Base-by-base conservation (phyloP, 64 coral and sea anemone species). In the Dendronephthya gigantea region DNA sequence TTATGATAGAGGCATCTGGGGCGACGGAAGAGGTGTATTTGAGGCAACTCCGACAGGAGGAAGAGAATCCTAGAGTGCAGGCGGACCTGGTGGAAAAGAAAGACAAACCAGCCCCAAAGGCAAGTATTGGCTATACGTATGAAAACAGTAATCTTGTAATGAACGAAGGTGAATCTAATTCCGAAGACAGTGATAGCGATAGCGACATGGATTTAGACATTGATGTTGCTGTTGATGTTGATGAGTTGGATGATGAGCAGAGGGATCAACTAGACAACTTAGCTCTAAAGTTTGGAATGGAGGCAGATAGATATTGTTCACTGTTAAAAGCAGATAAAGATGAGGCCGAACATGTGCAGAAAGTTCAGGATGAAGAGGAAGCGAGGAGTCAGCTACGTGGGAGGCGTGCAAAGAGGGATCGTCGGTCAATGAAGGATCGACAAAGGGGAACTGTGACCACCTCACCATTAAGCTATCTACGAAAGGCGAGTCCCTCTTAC, bases 1-100 rank as follows among this genome's bases (percentile, higher is more conserved):
- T 98, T 55, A 93, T 98, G 95, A 90, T 98, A 49, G 95, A 98
- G 37, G 84, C 83, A 30, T 93, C 87, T 91, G 95, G 92, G 89
- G 95, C 55, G 16, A 62, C 55, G 8, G 55, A 98, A 87, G 95
- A 98, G 30, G 86, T 65, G 45, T 98, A 98, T 48, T 45, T 98
- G 68, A 92, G 91, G 40, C 95, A 98, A 65, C 86, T 98, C 28
- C 91, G 85, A 88, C 34, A 87, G 37, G 95, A 98, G 83, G 95
- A 98, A 88, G 83, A 93, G 74, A 88, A 93, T 83, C 92, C 89
- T 65, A 83, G 37, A 15, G 89, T 82, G 68, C 92, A 87, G 51
- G 86, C 85, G 50, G 41, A 84, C 23, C 88, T 87, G 23, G 66
- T 87, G 52, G 90, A 93, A 33, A 86, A 90, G 7, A 96, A 96